Evolutionary conservation across 2,888 invertebrate genomes (phyloP).

Genomic region (Idaea aversata): DNA sequence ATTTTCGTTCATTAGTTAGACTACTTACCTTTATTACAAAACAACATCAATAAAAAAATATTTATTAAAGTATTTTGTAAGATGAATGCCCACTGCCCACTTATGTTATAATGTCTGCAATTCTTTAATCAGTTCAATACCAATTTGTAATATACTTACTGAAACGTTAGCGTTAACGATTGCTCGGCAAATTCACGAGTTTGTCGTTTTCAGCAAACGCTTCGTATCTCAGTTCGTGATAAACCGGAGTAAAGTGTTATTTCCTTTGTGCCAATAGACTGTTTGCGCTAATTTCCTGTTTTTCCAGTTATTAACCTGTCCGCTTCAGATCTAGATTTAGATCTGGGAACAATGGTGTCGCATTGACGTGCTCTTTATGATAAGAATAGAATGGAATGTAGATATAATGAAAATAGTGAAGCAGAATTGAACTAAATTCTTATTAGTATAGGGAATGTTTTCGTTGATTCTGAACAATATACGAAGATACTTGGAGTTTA

Average conservation of each 20-base stretch:
- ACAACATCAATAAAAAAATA: conserved; percentile 1
- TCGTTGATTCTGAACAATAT: not conserved
- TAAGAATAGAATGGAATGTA: not conserved
- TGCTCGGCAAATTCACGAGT: conserved; percentile 9
- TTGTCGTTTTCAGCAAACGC: conserved; percentile 10
- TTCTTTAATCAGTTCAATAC: not conserved
- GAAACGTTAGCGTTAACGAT: not conserved
- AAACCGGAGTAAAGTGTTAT: conserved; percentile 43
- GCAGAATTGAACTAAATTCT: not conserved
- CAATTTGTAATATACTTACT: conserved; percentile 4
- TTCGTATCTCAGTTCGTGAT: conserved; percentile 34
- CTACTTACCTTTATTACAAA: conserved; percentile 7
- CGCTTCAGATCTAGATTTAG: conserved; percentile 38
- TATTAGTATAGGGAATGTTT: not conserved
- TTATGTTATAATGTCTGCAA: not conserved
- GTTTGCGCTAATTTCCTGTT: conserved; percentile 58
- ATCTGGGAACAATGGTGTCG: conserved; percentile 11
- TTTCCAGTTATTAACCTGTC: conserved; percentile 46
- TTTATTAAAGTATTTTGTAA: not conserved
- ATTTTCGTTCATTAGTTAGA: not conserved
- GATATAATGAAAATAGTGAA: not conserved
- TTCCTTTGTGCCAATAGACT: conserved; percentile 66
- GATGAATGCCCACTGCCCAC: not conserved
- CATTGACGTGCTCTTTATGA: not conserved
- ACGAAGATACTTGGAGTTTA: not conserved